A percentile compares a stretch with the other conserved stretches of the same genome.
These are phyloP conservation scores for Dendrolimus kikuchii DNA, from an alignment of 1,140 invertebrate genomes.

Conservation along the genomic window DNA sequence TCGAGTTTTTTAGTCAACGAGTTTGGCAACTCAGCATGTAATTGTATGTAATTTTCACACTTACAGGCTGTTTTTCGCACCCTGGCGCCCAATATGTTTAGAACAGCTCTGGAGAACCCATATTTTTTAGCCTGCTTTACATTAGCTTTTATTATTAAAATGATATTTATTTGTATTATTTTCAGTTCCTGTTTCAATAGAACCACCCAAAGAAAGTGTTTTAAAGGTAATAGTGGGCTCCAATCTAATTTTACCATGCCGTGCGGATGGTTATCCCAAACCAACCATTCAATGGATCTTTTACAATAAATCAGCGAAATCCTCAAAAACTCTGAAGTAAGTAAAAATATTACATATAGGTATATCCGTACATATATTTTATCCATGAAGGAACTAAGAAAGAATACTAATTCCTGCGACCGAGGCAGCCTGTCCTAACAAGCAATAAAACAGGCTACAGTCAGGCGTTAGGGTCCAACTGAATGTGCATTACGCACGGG, in stretches of 20 bases:
- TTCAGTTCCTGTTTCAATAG: constrained; percentile 23
- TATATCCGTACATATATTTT: no score
- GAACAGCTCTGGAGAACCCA: background rate
- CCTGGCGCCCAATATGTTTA: no score
- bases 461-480: no score
- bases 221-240: constrained; percentile 11
- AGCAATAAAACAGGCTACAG: no score
- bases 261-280: constrained; percentile 22
- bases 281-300: constrained; percentile 28
- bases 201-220: constrained; percentile 12
- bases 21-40: no score
- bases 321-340: constrained; percentile 7
- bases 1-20: no score
- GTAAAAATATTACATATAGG: background rate
- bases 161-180: constrained; percentile 3
- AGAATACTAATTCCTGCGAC: no score
- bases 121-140: background rate
- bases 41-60: no score
- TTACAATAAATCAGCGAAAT: background rate
- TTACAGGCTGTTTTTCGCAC: no score
- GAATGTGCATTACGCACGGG: no score
- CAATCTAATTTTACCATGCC: constrained; percentile 14
- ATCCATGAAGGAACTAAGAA: no score
- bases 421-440: no score
- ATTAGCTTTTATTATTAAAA: constrained; percentile 1